Conservation (phyloP, 2,888 invertebrate species). For the Prosapia bicincta region DNA sequence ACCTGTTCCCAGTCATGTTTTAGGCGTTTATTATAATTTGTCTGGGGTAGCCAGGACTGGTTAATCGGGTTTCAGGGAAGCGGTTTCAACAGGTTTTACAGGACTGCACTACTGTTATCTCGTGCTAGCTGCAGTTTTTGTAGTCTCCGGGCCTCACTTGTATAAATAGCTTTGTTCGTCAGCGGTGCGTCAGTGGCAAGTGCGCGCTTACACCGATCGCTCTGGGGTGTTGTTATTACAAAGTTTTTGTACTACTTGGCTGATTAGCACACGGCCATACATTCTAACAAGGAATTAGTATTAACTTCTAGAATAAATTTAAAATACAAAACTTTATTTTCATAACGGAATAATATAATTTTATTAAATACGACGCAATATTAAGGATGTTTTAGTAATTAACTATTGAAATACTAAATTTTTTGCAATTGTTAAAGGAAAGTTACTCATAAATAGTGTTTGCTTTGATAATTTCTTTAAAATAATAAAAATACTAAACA, state of each 20-base stretch:
- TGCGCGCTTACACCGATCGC: conserved; percentile 6
- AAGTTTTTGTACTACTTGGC: background rate
- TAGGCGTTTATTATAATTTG: background rate
- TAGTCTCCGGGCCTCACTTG: conserved; percentile 4
- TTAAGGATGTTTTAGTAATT: too few species aligned
- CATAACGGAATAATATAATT: too few species aligned
- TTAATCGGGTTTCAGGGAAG: conserved; percentile 3
- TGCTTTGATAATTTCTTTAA: too few species aligned
- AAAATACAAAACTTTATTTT: too few species aligned
- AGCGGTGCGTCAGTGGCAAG: background rate
- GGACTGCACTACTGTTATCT: conserved; percentile 16
- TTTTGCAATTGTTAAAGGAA: too few species aligned
- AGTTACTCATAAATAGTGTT: too few species aligned
- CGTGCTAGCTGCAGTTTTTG: conserved; percentile 3
- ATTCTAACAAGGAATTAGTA: too few species aligned
- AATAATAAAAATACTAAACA: too few species aligned
- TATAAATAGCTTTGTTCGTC: conserved; percentile 25
- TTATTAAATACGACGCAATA: too few species aligned
- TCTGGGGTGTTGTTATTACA: background rate
- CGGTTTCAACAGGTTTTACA: conserved; percentile 9
- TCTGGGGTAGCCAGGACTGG: conserved; percentile 1
- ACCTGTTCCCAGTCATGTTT: background rate
- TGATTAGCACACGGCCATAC: too few species aligned
- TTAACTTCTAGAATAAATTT: too few species aligned
- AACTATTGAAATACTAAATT: too few species aligned